Base-by-base conservation (phyloP, 2,797 vertebrate species). In the Urocyon cinereoargenteus region DNA sequence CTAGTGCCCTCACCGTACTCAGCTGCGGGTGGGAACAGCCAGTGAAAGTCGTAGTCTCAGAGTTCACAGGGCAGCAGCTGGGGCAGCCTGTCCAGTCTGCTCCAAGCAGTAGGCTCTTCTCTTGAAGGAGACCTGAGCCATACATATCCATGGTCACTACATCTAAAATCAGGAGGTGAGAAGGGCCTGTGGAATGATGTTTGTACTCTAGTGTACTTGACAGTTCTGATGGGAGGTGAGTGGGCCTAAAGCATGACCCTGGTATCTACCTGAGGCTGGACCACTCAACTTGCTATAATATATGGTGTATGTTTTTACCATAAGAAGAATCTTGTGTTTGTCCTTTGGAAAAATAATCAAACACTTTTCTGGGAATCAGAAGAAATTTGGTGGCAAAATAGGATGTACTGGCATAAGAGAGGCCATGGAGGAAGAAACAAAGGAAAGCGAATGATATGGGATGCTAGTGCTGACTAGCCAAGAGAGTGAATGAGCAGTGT, bases 331-430 rank as follows among this genome's bases (percentile, higher is more conserved):
- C 57, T 1, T 51, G 8, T 70, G 2, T 73, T 72, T 83, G 45
- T 90, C 28, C 34, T 81, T 90, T 86, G n/a, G 53, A 83, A 91
- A 94, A 96, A 89, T 3, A 91, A 89, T 73, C 28, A 92, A 53
- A 86, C 15, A 55, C 15, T 79, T 92, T 90, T 18, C 4, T 83
- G 22, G 22, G 53, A 95, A 93, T 86, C 16, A 51, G 82, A 97
- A 90, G 4, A 59, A 81, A 28, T 86, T 94, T 40, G 31, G 57
- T 79, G 62, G 55, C 57, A 92, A 96, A 95, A 94, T 57, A 91
- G 26, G 40, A 91, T 53, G 0, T 68, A 79, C 31, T 81, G 49
- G 15, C 49, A 84, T 59, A 77, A 78, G 12, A 66, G 40, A 81
- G 49, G 11, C 7, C 59, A 3, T 83, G 64, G 61, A 96, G 31